These are phyloP conservation scores for Styela clava DNA, from an alignment of 23 tunicate species.

Conservation along the genomic window DNA sequence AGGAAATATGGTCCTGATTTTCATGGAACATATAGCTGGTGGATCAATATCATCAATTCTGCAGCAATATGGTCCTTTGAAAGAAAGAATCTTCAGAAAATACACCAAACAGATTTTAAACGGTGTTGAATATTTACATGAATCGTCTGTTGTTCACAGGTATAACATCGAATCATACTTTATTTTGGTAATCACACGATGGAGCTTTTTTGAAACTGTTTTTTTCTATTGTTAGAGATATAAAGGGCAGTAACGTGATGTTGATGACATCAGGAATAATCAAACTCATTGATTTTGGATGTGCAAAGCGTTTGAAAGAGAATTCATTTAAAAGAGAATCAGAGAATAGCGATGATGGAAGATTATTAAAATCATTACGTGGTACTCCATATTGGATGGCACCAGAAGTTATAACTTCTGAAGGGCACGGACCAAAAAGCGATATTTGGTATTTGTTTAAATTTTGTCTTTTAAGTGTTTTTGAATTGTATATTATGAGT, in stretches of 20 bases:
- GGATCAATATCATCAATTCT: slow-evolving; percentile 76
- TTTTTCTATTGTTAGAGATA: slow-evolving; percentile 44
- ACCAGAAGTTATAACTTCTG: slow-evolving; percentile 88
- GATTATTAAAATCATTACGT: slow-evolving; percentile 37
- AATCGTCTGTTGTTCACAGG: slow-evolving; percentile 76
- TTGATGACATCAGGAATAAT: slow-evolving; percentile 64
- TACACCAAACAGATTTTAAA: slow-evolving; percentile 84
- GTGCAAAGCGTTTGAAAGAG: slow-evolving; percentile 64
- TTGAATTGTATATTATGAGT: neutral
- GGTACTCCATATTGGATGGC: slow-evolving; percentile 99
- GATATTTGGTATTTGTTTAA: slow-evolving; percentile 99
- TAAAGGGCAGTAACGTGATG: slow-evolving; percentile 92
- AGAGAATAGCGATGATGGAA: slow-evolving; percentile 7
- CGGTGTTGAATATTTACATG: slow-evolving; percentile 80
- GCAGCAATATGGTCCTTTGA: slow-evolving; percentile 59
- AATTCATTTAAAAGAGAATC: slow-evolving; percentile 2
- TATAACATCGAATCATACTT: slow-evolving; percentile 1
- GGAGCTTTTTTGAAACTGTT: neutral
- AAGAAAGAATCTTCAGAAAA: slow-evolving; percentile 48
- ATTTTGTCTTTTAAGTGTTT: neutral
- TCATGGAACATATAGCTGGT: slow-evolving; percentile 84
- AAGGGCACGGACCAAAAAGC: slow-evolving; percentile 79
- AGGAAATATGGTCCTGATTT: slow-evolving; percentile 59
- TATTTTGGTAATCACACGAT: no score
- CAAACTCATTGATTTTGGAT: slow-evolving; percentile 96